Percentiles rank a stretch among this genome's conserved stretches.
Evolutionary conservation across 2,113 vertebrate species (phyloP).

Genomic region (Meleagris gallopavo): DNA sequence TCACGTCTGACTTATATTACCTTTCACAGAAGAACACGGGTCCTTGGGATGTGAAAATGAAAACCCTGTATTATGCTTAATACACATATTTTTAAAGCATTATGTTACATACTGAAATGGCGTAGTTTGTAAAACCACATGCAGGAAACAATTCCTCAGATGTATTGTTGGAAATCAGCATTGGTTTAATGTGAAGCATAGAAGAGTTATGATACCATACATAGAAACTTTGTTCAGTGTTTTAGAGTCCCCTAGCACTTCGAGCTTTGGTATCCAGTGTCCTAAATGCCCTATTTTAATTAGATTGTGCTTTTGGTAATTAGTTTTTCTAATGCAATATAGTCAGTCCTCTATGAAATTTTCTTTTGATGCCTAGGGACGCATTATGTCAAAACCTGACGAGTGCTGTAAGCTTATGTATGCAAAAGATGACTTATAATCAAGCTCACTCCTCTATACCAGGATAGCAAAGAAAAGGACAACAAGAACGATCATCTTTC

Average conservation of each 20-base stretch:
- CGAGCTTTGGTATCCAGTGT: conserved; percentile 22
- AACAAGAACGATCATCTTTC: not conserved
- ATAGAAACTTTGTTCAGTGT: not conserved
- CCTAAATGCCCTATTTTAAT: conserved; percentile 55
- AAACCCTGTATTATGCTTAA: conserved; percentile 54
- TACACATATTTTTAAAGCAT: not conserved
- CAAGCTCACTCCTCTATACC: not conserved
- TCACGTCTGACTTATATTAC: not conserved
- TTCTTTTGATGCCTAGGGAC: conserved; percentile 20
- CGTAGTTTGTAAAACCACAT: not conserved
- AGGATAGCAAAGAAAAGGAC: not conserved
- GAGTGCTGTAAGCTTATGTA: not conserved
- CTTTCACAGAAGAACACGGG: not conserved
- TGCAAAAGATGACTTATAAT: not conserved
- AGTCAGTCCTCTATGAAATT: conserved; percentile 14
- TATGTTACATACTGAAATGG: conserved; percentile 2
- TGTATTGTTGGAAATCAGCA: not conserved
- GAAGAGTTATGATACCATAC: not conserved
- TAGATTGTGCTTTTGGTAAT: conserved; percentile 62
- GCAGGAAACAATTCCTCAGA: conserved; percentile 8
- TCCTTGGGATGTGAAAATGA: conserved; percentile 39
- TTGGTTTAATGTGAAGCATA: not conserved
- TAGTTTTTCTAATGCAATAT: conserved; percentile 56
- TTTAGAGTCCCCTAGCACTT: conserved; percentile 16
- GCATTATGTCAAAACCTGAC: conserved; percentile 1